Conservation (phyloP, 2,888 invertebrate species). For the Augochlorella aurata region DNA sequence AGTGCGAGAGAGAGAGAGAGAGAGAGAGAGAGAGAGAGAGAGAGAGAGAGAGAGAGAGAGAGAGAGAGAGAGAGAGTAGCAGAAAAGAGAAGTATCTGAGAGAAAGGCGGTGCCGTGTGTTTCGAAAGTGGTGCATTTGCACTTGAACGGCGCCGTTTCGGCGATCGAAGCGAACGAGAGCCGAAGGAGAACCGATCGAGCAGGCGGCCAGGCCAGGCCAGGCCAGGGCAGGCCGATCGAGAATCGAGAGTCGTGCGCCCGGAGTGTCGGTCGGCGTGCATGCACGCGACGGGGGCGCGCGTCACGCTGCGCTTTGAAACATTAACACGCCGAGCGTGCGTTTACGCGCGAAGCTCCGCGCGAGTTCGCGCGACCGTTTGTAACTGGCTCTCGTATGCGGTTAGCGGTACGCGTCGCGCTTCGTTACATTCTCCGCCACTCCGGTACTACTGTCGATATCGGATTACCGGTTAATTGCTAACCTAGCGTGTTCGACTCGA, state of each 20-base stretch:
- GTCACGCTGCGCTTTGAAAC: constrained; percentile 61
- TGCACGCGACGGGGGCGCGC: constrained; percentile 53
- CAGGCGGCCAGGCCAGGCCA: constrained; percentile 21
- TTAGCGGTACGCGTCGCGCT: constrained; percentile 36
- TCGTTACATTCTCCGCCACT: constrained; percentile 23
- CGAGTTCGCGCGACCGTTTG: constrained; percentile 13
- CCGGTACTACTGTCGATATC: constrained; percentile 50
- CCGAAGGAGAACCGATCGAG: not conserved
- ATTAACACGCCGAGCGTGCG: constrained; percentile 27
- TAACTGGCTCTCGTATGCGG: constrained; percentile 25
- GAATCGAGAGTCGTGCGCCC: too few species aligned
- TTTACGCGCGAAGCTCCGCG: constrained; percentile 3
- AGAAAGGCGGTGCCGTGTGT: constrained; percentile 32
- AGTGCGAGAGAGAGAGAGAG: not conserved
- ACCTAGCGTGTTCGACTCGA: constrained; percentile 30
- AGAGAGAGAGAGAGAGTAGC: not conserved
- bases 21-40: not conserved
- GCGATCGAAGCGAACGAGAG: constrained; percentile 33
- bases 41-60: not conserved
- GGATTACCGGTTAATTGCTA: constrained; percentile 52
- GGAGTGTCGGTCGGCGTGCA: constrained; percentile 12
- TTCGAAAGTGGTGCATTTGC: constrained; percentile 54
- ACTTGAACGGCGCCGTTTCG: constrained; percentile 50
- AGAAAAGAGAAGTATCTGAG: constrained; percentile 15
- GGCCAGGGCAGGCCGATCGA: not conserved